Evolutionary conservation across 2,113 vertebrate species (phyloP).

Genomic region (Ictalurus furcatus): DNA sequence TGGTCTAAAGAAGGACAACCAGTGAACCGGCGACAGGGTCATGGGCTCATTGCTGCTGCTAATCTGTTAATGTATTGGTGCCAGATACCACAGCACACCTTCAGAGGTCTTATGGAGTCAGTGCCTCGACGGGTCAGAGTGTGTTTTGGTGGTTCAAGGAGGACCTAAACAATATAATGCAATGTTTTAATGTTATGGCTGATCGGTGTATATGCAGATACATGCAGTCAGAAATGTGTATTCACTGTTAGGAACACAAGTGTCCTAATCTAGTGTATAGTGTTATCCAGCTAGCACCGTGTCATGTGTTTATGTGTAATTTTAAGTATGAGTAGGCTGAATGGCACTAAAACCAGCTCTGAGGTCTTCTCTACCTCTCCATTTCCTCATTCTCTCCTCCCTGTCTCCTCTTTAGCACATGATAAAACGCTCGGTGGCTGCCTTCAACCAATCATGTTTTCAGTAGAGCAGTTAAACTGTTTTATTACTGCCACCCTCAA

Average conservation of each 20-base stretch:
- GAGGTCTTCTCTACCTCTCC: conserved; percentile 31
- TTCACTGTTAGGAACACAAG: neutral
- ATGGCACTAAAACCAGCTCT: conserved; percentile 16
- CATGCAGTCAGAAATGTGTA: neutral
- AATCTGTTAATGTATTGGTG: too few species aligned
- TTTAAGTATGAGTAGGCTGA: conserved; percentile 5
- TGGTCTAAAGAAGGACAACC: too few species aligned
- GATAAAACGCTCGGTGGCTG: conserved; percentile 61
- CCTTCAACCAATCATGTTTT: conserved; percentile 64
- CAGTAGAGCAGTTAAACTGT: conserved; percentile 66
- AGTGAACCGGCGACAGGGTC: too few species aligned
- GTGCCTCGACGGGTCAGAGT: too few species aligned
- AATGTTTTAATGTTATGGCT: too few species aligned
- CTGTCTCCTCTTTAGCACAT: conserved; percentile 62
- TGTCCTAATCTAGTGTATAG: neutral
- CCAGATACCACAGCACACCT: too few species aligned
- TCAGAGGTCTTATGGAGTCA: too few species aligned
- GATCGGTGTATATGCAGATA: neutral
- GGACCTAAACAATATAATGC: too few species aligned
- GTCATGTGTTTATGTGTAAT: conserved; percentile 20
- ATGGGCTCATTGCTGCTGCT: too few species aligned
- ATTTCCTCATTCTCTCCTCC: conserved; percentile 44
- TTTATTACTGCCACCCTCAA: conserved; percentile 65
- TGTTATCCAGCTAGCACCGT: neutral
- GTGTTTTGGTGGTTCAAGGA: too few species aligned